Percentiles rank a stretch among this genome's conserved stretches.
These are phyloP conservation scores for Sylvia borin DNA, from an alignment of 2,797 vertebrate species.

Conservation along the genomic window DNA sequence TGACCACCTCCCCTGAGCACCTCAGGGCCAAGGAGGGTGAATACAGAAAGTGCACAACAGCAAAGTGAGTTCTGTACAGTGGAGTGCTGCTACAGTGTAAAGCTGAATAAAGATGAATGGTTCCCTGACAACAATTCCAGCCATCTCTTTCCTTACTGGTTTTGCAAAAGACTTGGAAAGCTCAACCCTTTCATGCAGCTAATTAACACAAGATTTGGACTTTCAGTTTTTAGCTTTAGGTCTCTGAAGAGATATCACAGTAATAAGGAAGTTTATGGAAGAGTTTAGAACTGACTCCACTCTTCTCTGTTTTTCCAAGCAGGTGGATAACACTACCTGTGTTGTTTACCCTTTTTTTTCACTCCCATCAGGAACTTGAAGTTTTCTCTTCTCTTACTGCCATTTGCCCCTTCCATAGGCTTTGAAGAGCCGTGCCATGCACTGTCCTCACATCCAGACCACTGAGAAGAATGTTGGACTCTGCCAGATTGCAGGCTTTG, in stretches of 20 bases:
- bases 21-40: accelerated
- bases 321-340: background rate
- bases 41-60: background rate
- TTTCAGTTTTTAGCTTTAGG: background rate
- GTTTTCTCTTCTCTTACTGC: background rate
- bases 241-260: background rate
- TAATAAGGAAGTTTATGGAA: background rate
- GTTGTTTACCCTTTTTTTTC: background rate
- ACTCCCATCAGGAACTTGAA: background rate
- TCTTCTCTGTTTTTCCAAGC: background rate
- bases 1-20: background rate
- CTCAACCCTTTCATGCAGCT: background rate
- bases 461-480: background rate
- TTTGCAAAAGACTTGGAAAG: background rate
- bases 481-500: background rate
- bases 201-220: background rate
- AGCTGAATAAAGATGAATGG: background rate
- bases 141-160: background rate
- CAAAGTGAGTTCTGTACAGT: background rate
- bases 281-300: background rate
- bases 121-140: background rate
- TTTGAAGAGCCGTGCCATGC: background rate
- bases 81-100: background rate
- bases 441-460: background rate
- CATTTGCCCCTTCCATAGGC: background rate